Evolutionary conservation across 2,113 vertebrate species (phyloP).

Genomic region (Neoarius graeffei): DNA sequence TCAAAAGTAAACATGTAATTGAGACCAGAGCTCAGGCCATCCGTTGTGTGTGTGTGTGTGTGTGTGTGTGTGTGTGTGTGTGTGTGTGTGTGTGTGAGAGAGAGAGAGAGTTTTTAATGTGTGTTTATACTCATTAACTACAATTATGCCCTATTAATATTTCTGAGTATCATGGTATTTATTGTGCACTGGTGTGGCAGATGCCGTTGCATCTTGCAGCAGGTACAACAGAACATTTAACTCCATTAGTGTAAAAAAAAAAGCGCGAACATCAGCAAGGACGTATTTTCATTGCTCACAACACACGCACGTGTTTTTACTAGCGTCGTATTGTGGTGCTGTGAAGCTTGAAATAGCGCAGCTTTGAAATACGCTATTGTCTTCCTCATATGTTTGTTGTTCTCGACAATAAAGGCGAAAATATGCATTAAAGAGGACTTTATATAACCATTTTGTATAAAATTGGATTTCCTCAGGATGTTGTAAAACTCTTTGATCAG

Average conservation of each 20-base stretch:
- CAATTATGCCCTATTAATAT: neutral
- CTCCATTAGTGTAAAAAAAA: constrained; percentile 37
- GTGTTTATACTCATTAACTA: constrained; percentile 26
- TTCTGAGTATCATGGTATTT: constrained; percentile 1
- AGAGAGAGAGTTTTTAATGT: neutral
- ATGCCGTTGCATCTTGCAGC: neutral
- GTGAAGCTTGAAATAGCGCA: constrained; percentile 13
- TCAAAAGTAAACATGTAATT: constrained; percentile 49
- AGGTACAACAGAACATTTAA: neutral
- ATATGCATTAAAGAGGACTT: constrained; percentile 8
- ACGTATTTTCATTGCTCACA: constrained; percentile 5
- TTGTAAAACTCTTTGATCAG: constrained; percentile 25
- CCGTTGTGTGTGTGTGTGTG: neutral
- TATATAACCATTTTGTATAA: constrained; percentile 4
- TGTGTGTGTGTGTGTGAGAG: neutral
- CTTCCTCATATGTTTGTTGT: constrained; percentile 2
- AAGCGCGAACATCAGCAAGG: constrained; percentile 30
- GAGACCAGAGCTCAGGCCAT: constrained; percentile 34
- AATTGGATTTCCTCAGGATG: constrained; percentile 20
- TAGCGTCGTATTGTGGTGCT: neutral
- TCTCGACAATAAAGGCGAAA: constrained; percentile 15
- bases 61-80: neutral
- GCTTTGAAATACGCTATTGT: constrained; percentile 27
- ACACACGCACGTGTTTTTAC: neutral
- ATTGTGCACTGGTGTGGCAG: neutral